These are phyloP conservation scores for Zonotrichia albicollis DNA, from an alignment of 2,797 vertebrate genomes.

Conservation along the genomic window DNA sequence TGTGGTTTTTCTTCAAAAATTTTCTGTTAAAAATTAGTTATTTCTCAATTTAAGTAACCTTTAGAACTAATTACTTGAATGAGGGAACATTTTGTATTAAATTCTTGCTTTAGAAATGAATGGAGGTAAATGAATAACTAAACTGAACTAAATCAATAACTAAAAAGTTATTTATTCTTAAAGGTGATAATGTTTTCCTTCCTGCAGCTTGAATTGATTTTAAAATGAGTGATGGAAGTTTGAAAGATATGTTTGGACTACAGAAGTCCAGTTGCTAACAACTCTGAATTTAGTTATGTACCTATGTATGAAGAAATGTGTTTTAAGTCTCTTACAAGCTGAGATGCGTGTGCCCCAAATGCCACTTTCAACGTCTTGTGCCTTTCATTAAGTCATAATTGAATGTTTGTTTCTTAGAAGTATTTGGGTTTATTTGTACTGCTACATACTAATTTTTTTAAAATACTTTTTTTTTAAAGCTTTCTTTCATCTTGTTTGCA, in stretches of 20 bases:
- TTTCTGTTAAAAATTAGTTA: background rate
- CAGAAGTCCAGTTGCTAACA: background rate
- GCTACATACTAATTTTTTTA: background rate
- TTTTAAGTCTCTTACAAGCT: background rate
- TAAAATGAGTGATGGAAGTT: background rate
- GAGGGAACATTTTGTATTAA: background rate
- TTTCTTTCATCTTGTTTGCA: slow-evolving; percentile 73
- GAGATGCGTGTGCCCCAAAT: background rate
- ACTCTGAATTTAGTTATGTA: background rate
- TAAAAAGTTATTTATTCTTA: background rate
- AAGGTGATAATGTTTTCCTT: background rate
- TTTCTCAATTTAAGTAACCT: background rate
- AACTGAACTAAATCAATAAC: background rate
- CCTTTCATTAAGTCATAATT: background rate
- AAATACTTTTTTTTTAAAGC: slow-evolving; percentile 46
- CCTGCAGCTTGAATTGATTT: background rate
- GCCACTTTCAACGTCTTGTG: background rate
- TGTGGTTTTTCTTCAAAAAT: background rate
- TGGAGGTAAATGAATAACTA: background rate
- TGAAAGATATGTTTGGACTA: background rate
- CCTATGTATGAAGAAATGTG: background rate
- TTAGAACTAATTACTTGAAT: background rate
- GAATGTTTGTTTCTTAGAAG: background rate
- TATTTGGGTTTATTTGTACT: background rate
- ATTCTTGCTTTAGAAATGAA: background rate